Conservation (phyloP, 92 coral and sea anemone genomes). For the Phymanthus crucifer region DNA sequence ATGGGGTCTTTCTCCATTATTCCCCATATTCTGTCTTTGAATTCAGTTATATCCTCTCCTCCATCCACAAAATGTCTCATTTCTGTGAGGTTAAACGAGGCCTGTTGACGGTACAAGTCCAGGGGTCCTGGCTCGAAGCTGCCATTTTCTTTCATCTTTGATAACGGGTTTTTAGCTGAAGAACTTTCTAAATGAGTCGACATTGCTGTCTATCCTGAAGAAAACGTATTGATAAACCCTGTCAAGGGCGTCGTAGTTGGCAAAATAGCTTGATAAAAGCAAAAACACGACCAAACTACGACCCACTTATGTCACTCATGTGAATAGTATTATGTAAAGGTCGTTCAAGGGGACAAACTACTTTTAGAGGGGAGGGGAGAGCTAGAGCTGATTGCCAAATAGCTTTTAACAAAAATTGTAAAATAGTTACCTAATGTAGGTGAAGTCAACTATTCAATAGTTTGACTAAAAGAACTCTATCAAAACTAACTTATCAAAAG, state of each 20-base stretch:
- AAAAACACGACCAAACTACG: not conserved
- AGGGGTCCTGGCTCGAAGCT: slow-evolving; percentile 79
- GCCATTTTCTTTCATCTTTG: not conserved
- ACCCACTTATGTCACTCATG: not conserved
- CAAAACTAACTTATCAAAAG: not conserved
- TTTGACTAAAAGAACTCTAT: no score
- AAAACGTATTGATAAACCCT: not conserved
- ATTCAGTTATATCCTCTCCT: slow-evolving; percentile 72
- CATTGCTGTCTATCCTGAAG: slow-evolving; percentile 4
- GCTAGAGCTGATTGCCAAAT: not conserved
- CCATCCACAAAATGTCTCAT: slow-evolving; percentile 88
- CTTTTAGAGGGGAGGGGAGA: slow-evolving; percentile 28
- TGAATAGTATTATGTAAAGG: not conserved
- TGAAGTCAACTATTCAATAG: not conserved
- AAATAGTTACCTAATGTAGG: not conserved
- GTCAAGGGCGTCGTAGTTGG: not conserved
- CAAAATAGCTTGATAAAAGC: not conserved
- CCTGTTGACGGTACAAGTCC: slow-evolving; percentile 72
- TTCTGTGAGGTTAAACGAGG: slow-evolving; percentile 81
- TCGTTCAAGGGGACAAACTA: not conserved
- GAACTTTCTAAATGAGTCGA: slow-evolving; percentile 20
- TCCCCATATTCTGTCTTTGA: slow-evolving; percentile 74
- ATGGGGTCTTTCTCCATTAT: slow-evolving; percentile 81
- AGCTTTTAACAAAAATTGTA: not conserved
- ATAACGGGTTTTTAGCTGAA: not conserved